Conservation (phyloP, 64 coral and sea anemone species). For the Porites lutea region DNA sequence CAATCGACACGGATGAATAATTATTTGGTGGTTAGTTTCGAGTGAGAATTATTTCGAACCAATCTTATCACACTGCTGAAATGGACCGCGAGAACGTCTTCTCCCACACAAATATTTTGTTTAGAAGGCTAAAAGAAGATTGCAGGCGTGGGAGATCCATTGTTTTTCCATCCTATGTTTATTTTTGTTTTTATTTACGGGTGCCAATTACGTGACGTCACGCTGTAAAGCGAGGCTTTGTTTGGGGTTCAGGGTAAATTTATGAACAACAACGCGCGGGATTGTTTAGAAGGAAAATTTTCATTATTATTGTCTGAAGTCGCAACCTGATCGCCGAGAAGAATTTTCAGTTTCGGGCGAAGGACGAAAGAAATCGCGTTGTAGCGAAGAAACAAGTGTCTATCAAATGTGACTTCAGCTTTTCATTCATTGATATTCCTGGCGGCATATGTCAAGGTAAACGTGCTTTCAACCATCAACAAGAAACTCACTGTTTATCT, state of each 20-base stretch:
- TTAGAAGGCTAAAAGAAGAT: constrained; percentile 48
- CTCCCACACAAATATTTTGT: constrained; percentile 36
- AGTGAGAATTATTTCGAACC: not conserved
- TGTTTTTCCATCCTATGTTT: constrained; percentile 82
- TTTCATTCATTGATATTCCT: constrained; percentile 19
- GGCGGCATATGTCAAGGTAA: constrained; percentile 25
- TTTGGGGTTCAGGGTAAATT: constrained; percentile 85
- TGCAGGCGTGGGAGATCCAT: constrained; percentile 31
- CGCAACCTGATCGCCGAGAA: not conserved
- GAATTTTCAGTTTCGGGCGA: not conserved
- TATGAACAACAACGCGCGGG: constrained; percentile 80
- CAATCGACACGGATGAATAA: not conserved
- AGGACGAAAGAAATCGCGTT: not conserved
- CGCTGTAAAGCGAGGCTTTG: constrained; percentile 90
- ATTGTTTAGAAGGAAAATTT: constrained; percentile 66
- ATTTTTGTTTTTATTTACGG: constrained; percentile 99
- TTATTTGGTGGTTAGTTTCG: not conserved
- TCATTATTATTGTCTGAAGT: not conserved
- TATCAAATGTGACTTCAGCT: not conserved
- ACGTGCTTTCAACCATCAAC: constrained; percentile 32
- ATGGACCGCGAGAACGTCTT: not conserved
- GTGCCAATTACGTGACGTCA: constrained; percentile 99
- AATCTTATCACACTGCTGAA: not conserved
- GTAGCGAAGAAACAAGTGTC: not conserved
- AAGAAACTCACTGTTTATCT: constrained; percentile 46